Evolutionary conservation across 2,888 invertebrate species (phyloP), one percentile per base, ranked within the genome.

Genomic region (Listrodromus nycthemerus): DNA sequence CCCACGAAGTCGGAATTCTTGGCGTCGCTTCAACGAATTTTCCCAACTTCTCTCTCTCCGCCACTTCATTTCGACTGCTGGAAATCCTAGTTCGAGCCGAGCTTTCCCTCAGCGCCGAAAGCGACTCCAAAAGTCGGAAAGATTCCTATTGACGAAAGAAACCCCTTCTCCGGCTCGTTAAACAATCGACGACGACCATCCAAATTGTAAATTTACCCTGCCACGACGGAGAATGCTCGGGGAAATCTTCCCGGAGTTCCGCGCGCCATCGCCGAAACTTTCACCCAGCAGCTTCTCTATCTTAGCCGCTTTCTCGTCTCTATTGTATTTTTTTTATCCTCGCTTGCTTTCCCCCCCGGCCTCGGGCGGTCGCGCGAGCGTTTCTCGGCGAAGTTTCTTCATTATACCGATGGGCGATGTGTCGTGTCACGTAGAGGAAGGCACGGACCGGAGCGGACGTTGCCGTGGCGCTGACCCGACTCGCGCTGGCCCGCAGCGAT

Each of bases 21-120:
- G 91, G 91, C 91, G 89, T 87, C 86, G 89, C 89, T 89, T 90
- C 91, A 89, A 90, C 89, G 88, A 91, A 91, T 90, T 91, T 90
- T 79, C 13, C 70, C 83, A 78, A 92, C 90, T 92, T 91, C 91
- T 85, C 82, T 80, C 77, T 73, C 27, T 16, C 84, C 73, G 86
- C 88, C 82, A 63, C 77, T 78, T 81, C 77, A 65, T 78, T 70
- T 74, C 77, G 55, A 74, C 83, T 70, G 41, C 80, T 24, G 66
- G 33, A 27, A 67, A 55, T 24, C 63, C 52, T 24, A 30, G 61
- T 50, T 61, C 41, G 41, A 41, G 13, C 41, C 3, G 3, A 13
- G 2, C 41, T 33, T 52, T 21, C 24, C 7, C n/a, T 10, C 24
- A 3, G 55, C 21, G 21, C 0, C n/a, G n/a, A 16, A 3, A 10